Percentiles rank a stretch among this genome's conserved stretches.
Evolutionary conservation across 2,888 invertebrate genomes (phyloP).

Genomic region (Tetranychus truncatus): DNA sequence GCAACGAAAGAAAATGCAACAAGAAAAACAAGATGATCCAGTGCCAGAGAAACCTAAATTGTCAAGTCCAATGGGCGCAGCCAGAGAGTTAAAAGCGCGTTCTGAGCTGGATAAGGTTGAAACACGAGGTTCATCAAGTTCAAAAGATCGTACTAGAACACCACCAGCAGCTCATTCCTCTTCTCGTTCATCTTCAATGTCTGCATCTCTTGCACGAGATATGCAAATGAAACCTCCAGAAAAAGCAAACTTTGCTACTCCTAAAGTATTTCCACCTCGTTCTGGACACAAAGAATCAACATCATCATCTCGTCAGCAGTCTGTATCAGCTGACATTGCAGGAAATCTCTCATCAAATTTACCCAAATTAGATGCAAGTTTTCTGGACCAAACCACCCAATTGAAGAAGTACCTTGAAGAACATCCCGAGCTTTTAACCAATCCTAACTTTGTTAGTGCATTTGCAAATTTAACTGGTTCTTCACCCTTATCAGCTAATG

Average conservation of each 20-base stretch:
- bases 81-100: background rate
- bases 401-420: slow-evolving; percentile 29
- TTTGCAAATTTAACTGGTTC: slow-evolving; percentile 21
- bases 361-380: background rate
- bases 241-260: background rate
- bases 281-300: slow-evolving; percentile 4
- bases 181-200: slow-evolving; percentile 3
- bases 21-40: slow-evolving; percentile 18
- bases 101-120: background rate
- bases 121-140: background rate
- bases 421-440: slow-evolving; percentile 27
- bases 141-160: slow-evolving; percentile 4
- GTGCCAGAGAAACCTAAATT: background rate
- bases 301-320: background rate
- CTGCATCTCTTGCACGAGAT: background rate
- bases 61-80: background rate
- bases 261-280: background rate
- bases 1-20: slow-evolving; percentile 26
- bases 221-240: background rate
- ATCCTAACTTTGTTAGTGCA: slow-evolving; percentile 25
- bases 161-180: slow-evolving; percentile 18
- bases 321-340: background rate
- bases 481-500: slow-evolving; percentile 24
- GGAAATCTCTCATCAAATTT: background rate
- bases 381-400: slow-evolving; percentile 10